phyloP scores from a whole-genome alignment of 2,797 vertebrate species.

The Gymnopithys bicolor region DNA sequence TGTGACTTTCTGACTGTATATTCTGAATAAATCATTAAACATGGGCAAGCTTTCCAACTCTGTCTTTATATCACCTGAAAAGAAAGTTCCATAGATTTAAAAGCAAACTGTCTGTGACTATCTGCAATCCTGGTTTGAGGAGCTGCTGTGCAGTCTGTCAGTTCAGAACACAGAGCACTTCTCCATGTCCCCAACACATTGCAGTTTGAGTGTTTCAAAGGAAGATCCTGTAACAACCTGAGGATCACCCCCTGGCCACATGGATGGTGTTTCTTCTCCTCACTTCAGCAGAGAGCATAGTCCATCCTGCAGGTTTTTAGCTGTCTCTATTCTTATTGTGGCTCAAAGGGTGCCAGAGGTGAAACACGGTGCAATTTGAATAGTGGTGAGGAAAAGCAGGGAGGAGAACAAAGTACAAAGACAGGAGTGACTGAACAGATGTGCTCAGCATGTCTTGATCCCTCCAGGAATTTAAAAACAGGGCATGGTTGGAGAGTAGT shows the following conservation, averaged over 20 bases:
- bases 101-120: background rate
- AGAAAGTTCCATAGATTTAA: background rate
- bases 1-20: background rate
- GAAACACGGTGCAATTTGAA: background rate
- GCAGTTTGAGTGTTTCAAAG: background rate
- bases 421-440: background rate
- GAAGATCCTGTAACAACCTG: background rate
- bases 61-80: background rate
- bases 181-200: fast-evolving
- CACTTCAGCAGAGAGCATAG: background rate
- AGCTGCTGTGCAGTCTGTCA: background rate
- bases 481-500: background rate
- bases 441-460: background rate
- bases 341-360: background rate
- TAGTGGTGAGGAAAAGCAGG: background rate
- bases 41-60: background rate
- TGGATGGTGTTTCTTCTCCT: background rate
- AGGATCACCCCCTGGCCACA: background rate
- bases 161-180: background rate
- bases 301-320: background rate
- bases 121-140: background rate
- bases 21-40: background rate
- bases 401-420: background rate
- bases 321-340: background rate
- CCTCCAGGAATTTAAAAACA: background rate